Evolutionary conservation across 92 coral and sea anemone species (phyloP).

Genomic region (Blastomussa wellsi): DNA sequence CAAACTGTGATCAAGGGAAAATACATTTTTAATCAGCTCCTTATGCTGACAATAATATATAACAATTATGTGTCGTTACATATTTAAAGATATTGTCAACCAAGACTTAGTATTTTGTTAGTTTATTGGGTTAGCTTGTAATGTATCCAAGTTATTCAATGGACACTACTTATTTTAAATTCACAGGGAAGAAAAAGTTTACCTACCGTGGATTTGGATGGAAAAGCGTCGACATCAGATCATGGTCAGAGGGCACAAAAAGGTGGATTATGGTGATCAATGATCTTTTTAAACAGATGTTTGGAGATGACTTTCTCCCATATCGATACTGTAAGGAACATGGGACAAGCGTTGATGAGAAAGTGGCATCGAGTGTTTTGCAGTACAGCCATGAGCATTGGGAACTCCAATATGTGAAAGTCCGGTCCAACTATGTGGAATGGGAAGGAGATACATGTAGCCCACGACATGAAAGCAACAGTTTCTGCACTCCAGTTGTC

Average conservation of each 20-base stretch:
- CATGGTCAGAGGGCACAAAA: slow-evolving; percentile 21
- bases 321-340: slow-evolving; percentile 16
- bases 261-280: slow-evolving; percentile 4
- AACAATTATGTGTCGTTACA: neutral
- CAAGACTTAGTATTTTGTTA: neutral
- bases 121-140: neutral
- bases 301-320: slow-evolving; percentile 35
- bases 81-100: neutral
- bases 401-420: slow-evolving; percentile 4
- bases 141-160: neutral
- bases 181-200: slow-evolving; percentile 33
- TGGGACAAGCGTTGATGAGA: slow-evolving; percentile 26
- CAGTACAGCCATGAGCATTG: slow-evolving; percentile 21
- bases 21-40: neutral
- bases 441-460: neutral
- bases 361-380: neutral
- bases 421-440: neutral
- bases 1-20: neutral
- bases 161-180: too few relatives aligned
- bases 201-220: slow-evolving; percentile 39
- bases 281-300: slow-evolving; percentile 25
- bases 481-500: slow-evolving; percentile 3
- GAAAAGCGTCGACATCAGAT: slow-evolving; percentile 1
- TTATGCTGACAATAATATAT: neutral
- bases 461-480: slow-evolving; percentile 1